phyloP scores from a whole-genome alignment of 2,888 invertebrate species.

The Tetragnatha montana region DNA sequence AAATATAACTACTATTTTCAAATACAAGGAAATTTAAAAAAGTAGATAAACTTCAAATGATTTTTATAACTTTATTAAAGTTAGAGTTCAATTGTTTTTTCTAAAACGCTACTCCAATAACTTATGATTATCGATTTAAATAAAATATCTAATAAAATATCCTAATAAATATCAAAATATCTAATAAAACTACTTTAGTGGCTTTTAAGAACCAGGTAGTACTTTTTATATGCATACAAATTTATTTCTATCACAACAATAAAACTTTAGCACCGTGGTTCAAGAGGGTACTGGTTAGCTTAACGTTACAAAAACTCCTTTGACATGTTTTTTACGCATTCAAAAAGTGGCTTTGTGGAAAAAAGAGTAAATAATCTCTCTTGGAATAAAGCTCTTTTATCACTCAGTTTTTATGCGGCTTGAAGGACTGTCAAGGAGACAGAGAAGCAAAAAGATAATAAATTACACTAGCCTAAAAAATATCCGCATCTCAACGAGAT shows the following conservation, averaged over 20 bases:
- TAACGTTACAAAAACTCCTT: background rate
- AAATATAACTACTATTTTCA: no score
- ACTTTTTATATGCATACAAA: no score
- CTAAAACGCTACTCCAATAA: no score
- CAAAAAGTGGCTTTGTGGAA: background rate
- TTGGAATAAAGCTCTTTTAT: background rate
- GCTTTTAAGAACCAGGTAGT: no score
- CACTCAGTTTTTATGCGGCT: constrained; percentile 16
- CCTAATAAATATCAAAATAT: no score
- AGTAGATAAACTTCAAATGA: no score
- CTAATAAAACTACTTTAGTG: no score
- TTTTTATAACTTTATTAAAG: no score
- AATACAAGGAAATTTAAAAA: no score
- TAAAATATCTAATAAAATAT: no score
- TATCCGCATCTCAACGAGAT: constrained; percentile 20
- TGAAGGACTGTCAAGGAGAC: constrained; percentile 4
- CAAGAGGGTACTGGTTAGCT: background rate
- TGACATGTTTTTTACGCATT: background rate
- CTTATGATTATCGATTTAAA: no score
- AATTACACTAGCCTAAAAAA: constrained; percentile 5
- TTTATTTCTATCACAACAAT: background rate
- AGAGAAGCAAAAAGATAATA: constrained; percentile 20
- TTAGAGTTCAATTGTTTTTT: no score
- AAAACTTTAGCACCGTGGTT: background rate
- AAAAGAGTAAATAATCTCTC: background rate